Base-by-base conservation (phyloP, 2,113 vertebrate species). In the Festucalex cinctus region DNA sequence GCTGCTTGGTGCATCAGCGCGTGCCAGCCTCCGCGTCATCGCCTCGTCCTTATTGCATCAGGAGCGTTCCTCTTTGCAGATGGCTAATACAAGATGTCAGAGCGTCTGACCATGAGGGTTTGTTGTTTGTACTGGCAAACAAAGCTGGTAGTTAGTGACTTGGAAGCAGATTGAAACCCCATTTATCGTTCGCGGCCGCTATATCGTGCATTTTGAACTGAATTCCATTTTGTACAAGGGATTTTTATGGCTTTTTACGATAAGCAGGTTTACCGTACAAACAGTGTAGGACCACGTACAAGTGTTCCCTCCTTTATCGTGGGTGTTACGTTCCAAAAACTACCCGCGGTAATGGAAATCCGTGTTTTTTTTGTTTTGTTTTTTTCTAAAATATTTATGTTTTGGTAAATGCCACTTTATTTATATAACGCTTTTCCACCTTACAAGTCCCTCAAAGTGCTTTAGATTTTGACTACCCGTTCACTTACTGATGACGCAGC, bases 81-180 rank as follows among this genome's bases (percentile, higher is more conserved):
- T 53, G 65, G 20, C 64, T 58, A 73, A 83, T n/a, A 1, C 46
- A 57, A 61, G 48, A 73, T 53, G 77, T 26, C 28, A 35, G 43
- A 37, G 26, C 17, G 44, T 48, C 43, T 74, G 59, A 20, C 41
- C 68, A 68, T 57, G 68, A 48, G 48, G 56, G 71, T 64, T 69
- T 37, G 6, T 59, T 72, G 59, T 78, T 60, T 64, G 64, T 70
- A 49, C 35, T 75, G 35, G 57, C 63, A 71, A 66, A 72, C 13
- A 9, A 17, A 5, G 74, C 56, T 44, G 60, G 53, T 74, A 78
- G 61, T 66, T 61, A 58, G 69, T 68, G 61, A 76, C 71, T 74
- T 69, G 62, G 57, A 73, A 70, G 67, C 61, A 78, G 4, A 32
- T 14, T 16, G 51, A 9, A 9, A 51, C 1, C 51, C 44, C 44